A percentile compares a stretch with the other conserved stretches of the same genome.
Conservation (phyloP, 2,797 vertebrate genomes). For the Salmo trutta region DNA sequence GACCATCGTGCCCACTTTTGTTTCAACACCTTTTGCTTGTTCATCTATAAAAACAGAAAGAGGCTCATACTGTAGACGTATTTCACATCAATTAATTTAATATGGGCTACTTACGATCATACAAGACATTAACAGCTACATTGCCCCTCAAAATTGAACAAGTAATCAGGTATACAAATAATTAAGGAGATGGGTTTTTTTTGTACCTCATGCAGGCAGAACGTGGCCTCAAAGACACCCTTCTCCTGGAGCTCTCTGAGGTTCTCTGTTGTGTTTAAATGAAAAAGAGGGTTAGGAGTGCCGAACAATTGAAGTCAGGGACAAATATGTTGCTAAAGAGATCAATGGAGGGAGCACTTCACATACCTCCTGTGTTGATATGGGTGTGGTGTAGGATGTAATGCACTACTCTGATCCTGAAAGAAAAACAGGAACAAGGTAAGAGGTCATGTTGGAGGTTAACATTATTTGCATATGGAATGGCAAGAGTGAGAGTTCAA, state of each 20-base stretch:
- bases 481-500: too few species aligned
- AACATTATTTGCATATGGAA: background rate
- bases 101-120: background rate
- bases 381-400: conserved; percentile 76
- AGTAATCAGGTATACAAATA: background rate
- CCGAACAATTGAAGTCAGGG: background rate
- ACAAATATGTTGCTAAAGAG: background rate
- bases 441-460: background rate
- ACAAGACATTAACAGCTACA: background rate
- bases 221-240: conserved; percentile 82
- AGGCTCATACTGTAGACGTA: background rate
- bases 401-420: conserved; percentile 83
- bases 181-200: background rate
- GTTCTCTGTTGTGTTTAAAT: conserved; percentile 67
- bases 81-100: background rate
- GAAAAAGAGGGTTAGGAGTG: background rate
- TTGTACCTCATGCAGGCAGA: conserved; percentile 87
- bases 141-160: background rate
- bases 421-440: conserved; percentile 20
- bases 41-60: conserved; percentile 56
- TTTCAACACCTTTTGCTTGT: conserved; percentile 60
- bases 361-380: conserved; percentile 71
- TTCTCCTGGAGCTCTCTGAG: conserved; percentile 70
- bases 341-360: background rate
- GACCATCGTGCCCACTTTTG: conserved; percentile 83